phyloP scores from a whole-genome alignment of 2,797 vertebrate species.

The Tadarida brasiliensis region DNA sequence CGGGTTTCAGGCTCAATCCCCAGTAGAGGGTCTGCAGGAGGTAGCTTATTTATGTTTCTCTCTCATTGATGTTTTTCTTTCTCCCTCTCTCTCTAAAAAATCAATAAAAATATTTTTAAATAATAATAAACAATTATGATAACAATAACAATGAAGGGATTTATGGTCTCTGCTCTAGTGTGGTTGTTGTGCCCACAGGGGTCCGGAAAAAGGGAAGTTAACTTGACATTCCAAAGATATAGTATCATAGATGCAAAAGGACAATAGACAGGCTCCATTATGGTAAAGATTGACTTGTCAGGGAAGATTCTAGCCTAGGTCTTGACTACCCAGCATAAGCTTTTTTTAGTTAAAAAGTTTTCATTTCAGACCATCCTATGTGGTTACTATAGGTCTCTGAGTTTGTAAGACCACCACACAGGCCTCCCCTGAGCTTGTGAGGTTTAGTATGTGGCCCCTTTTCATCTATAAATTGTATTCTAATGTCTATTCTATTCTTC shows the following conservation, averaged over 20 bases:
- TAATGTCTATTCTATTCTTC: slow-evolving; percentile 2
- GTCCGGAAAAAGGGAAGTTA: neutral
- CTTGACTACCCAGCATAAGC: neutral
- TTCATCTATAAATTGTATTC: neutral
- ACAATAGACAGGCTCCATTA: neutral
- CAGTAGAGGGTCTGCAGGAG: too few relatives aligned
- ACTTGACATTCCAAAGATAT: neutral
- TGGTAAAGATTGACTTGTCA: neutral
- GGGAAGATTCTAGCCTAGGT: neutral
- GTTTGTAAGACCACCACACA: neutral
- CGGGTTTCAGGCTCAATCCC: too few relatives aligned
- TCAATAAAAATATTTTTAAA: neutral
- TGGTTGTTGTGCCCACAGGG: neutral
- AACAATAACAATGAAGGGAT: neutral
- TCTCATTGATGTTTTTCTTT: too few relatives aligned
- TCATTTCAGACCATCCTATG: neutral
- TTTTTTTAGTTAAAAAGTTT: neutral
- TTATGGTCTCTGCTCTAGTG: neutral
- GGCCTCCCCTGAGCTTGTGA: neutral
- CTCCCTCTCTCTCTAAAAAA: neutral
- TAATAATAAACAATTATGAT: neutral
- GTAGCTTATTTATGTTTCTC: too few relatives aligned
- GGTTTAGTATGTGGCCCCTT: neutral
- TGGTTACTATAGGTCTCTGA: neutral
- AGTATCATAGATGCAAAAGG: neutral